Evolutionary conservation across 1,140 invertebrate species (phyloP), one percentile per base, ranked within the genome.

Genomic region (Drosophila nannoptera): DNA sequence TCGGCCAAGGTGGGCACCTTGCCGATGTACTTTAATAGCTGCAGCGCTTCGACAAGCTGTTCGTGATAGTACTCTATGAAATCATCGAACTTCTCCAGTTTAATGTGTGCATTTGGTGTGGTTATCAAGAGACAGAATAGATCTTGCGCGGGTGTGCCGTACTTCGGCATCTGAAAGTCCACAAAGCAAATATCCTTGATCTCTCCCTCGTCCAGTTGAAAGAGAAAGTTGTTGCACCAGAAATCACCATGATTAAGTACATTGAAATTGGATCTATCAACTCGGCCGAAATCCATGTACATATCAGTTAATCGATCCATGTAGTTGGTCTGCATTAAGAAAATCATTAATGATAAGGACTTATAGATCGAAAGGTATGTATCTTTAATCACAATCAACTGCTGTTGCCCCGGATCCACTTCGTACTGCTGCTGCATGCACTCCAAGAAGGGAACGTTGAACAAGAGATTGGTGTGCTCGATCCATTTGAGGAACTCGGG

Each of bases 161-260:
- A 87, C 53, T 86, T 75, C 0, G 69, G 69, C 6, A 89, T 48
- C 66, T 91, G 90, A 58, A 89, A 91, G 33, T 91, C 90, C 9
- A 91, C 69, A 46, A 90, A 90, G 50, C 82, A 89, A 7, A 88
- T 65, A 5, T 84, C 83, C 11, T 71, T 50, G 5, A 87, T 77
- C 5, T 77, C 55, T 0, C 48, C 66, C 0, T 46, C 40, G 8
- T 64, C 59, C 50, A 90, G 81, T 50, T 87, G 78, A 43, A 91
- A 90, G 16, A 91, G 71, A 29, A 90, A 83, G 53, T 91, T 91
- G 38, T 90, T 87, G 29, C 70, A 75, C 84, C 84, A 87, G 11
- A 90, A 90, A 78, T 94, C 93, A 4, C 93, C 93, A 52, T 94
- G 93, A 78, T 91, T 92, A 2, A 94, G 83, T 2, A 93, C 92